Base-by-base conservation (phyloP, 2,113 vertebrate species). In the Caracal caracal region DNA sequence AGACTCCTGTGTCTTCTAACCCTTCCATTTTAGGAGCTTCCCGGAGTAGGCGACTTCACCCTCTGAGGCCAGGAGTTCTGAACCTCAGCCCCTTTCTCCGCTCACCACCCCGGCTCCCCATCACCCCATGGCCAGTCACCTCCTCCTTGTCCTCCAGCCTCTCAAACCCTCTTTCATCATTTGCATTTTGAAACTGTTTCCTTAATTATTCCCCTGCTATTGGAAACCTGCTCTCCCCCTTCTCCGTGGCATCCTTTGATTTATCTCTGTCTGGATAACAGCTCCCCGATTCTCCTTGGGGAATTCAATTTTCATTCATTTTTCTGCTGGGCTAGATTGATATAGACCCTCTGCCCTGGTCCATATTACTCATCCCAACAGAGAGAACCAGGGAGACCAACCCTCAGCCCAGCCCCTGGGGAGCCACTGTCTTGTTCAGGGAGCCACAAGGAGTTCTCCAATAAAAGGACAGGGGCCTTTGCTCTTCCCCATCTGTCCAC, bases 261-360 rank as follows among this genome's bases (percentile, higher is more conserved):
- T 99, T 98, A 98, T 99, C 98, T 98, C 98, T 98, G 98, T 98
- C 85, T 83, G 95, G 97, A 97, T 98, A 98, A 97, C 97, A 98
- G 98, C 98, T 98, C 97, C 97, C 96, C 89, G 28, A 97, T 96
- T 95, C 98, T 98, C 98, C 97, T 82, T 3, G 0, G 98, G 98
- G 99, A 98, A 98, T 99, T 98, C 96, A 98, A 99, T 98, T 99
- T 99, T 99, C 98, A 98, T 99, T 98, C 99, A 99, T 99, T 99
- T 98, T 99, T 99, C 98, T 97, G 97, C 98, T 93, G 97, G 97
- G 96, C 97, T 97, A 97, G 98, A 98, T 98, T 98, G 98, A 98
- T 98, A 96, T 97, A 97, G 96, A 98, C 97, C 98, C 96, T 97
- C 97, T 98, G 98, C 98, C 98, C 98, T 0, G n/a, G 97, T 98